Percentiles rank a stretch among this genome's conserved stretches.
Conservation (phyloP, 2,797 vertebrate genomes). For the Lycodopsis pacificus region DNA sequence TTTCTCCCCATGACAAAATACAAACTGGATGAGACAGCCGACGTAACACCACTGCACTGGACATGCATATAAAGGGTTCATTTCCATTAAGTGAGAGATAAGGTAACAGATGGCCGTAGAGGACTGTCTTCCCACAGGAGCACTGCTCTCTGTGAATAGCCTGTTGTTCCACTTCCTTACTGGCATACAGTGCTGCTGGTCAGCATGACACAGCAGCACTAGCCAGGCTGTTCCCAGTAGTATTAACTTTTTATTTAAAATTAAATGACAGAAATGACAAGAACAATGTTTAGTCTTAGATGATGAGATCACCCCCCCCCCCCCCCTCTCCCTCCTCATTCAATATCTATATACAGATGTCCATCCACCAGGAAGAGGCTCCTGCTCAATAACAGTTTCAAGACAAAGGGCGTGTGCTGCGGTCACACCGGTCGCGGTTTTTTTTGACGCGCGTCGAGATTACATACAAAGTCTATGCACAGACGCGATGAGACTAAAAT, state of each 20-base stretch:
- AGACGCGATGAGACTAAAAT: no score
- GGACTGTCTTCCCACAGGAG: constrained; percentile 31
- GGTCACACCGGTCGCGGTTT: no score
- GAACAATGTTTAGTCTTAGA: constrained; percentile 9
- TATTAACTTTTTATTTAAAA: not conserved
- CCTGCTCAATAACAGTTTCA: constrained; percentile 8
- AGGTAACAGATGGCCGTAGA: constrained; percentile 53
- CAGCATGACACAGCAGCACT: not conserved
- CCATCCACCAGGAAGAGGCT: not conserved
- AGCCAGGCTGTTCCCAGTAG: not conserved
- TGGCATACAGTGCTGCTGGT: not conserved
- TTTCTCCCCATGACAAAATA: constrained; percentile 2
- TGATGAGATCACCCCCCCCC: not conserved
- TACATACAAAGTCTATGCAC: no score
- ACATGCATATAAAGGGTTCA: not conserved
- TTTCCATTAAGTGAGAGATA: not conserved
- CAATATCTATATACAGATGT: constrained; percentile 13
- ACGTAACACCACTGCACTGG: not conserved
- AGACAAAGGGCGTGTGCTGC: constrained; percentile 16
- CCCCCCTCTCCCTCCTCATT: not conserved
- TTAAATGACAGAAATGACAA: not conserved
- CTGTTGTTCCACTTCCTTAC: constrained; percentile 25
- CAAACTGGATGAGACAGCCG: constrained; percentile 4
- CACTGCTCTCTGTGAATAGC: constrained; percentile 3
- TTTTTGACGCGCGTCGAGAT: no score